These are phyloP conservation scores for Peribatodes rhomboidaria DNA, from an alignment of 2,888 invertebrate species.

Conservation along the genomic window DNA sequence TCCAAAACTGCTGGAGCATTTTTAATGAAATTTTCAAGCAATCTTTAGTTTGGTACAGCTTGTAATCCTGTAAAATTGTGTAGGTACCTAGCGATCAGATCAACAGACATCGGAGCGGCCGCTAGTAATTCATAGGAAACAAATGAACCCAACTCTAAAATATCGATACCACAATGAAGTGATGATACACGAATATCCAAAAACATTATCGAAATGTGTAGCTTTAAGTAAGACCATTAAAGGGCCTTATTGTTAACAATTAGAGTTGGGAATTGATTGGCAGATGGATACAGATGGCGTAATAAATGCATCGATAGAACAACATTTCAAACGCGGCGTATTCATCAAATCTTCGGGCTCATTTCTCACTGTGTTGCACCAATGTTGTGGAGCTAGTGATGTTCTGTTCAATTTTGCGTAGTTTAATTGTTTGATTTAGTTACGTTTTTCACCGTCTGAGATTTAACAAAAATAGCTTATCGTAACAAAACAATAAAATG, in stretches of 20 bases:
- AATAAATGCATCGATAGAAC: constrained; percentile 75
- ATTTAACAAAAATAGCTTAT: too few species aligned
- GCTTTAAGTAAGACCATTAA: constrained; percentile 12
- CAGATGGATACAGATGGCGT: constrained; percentile 38
- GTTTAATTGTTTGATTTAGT: background rate
- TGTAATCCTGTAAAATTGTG: too few species aligned
- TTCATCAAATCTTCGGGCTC: constrained; percentile 78
- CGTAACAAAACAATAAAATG: too few species aligned
- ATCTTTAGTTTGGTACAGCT: too few species aligned
- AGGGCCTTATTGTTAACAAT: constrained; percentile 21
- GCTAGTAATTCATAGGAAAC: constrained; percentile 45
- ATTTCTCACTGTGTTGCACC: constrained; percentile 72
- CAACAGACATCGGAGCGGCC: too few species aligned
- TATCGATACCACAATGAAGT: constrained; percentile 68
- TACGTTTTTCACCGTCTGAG: too few species aligned
- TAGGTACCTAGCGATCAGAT: too few species aligned
- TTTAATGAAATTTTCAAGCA: too few species aligned
- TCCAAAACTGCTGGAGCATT: too few species aligned
- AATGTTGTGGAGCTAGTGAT: constrained; percentile 57
- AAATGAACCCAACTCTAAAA: constrained; percentile 55
- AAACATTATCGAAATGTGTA: constrained; percentile 68
- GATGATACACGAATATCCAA: constrained; percentile 68
- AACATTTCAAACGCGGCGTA: constrained; percentile 70
- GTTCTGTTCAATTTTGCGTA: constrained; percentile 28
- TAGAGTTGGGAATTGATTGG: constrained; percentile 35